phyloP scores from a whole-genome alignment of 2,113 vertebrate species.

The Promerops cafer region DNA sequence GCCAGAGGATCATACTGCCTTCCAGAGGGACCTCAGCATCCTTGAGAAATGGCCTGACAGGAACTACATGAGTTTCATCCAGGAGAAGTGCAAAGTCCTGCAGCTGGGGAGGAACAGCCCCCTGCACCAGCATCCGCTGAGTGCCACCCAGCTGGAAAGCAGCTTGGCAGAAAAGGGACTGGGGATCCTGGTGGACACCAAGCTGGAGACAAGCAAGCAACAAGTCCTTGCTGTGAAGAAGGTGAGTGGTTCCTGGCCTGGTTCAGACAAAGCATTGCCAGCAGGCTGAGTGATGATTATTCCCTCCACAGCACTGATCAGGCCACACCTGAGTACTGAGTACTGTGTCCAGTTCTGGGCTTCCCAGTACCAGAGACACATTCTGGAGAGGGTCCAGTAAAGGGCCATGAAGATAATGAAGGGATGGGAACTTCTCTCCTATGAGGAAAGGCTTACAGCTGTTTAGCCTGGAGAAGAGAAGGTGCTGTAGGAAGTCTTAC shows the following conservation, averaged over 20 bases:
- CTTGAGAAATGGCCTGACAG: neutral
- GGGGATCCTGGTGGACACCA: neutral
- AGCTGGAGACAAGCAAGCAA: neutral
- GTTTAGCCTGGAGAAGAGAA: neutral
- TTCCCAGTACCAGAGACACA: neutral
- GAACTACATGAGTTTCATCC: neutral
- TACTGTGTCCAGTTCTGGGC: neutral
- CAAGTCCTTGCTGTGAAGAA: neutral
- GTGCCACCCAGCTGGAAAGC: neutral
- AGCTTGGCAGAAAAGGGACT: neutral
- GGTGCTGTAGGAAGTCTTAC: neutral
- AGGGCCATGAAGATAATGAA: neutral
- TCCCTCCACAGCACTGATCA: neutral
- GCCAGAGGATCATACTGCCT: neutral
- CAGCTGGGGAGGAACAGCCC: neutral
- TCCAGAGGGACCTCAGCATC: neutral
- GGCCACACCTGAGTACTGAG: neutral
- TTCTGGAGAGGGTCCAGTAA: neutral
- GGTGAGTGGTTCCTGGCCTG: neutral
- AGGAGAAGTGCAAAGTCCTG: neutral
- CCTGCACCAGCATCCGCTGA: accelerated
- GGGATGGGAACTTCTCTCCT: neutral
- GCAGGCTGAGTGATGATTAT: neutral
- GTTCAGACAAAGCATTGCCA: neutral
- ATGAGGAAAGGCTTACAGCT: neutral